These are phyloP conservation scores for Trachymyrmex cornetzi DNA, from an alignment of 1,140 invertebrate species.

Conservation along the genomic window DNA sequence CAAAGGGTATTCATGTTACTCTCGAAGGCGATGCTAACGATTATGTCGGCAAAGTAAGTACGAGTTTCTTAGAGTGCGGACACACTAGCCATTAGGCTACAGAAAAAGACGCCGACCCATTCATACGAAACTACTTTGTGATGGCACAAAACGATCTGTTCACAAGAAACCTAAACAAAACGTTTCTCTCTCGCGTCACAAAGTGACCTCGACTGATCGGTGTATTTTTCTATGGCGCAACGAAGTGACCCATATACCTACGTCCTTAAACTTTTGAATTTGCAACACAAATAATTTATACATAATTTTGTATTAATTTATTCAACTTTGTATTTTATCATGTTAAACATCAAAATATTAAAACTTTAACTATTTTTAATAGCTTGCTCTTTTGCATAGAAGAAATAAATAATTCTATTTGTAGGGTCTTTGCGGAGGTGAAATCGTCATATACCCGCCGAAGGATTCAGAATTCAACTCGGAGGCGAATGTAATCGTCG, in stretches of 20 bases:
- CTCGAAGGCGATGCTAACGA: conserved; percentile 99
- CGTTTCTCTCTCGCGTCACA: no score
- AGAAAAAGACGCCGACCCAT: no score
- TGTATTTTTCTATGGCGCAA: no score
- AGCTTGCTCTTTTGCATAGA: neutral
- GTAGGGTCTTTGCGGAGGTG: conserved; percentile 96
- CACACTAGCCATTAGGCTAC: no score
- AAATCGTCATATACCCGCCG: conserved; percentile 97
- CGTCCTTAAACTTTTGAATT: neutral
- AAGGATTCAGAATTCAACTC: conserved; percentile 94
- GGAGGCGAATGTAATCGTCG: conserved; percentile 98
- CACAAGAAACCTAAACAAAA: no score
- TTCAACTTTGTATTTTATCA: neutral
- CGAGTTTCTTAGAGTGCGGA: neutral
- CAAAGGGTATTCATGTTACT: conserved; percentile 95
- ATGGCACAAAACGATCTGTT: no score
- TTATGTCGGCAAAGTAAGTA: conserved; percentile 93
- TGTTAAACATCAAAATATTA: neutral
- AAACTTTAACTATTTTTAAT: conserved; percentile 30
- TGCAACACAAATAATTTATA: neutral
- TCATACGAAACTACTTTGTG: no score
- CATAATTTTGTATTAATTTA: neutral
- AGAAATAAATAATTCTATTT: conserved; percentile 52
- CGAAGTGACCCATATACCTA: no score
- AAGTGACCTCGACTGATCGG: no score